Conservation (phyloP, 2,113 vertebrate species). For the Ovis aries region DNA sequence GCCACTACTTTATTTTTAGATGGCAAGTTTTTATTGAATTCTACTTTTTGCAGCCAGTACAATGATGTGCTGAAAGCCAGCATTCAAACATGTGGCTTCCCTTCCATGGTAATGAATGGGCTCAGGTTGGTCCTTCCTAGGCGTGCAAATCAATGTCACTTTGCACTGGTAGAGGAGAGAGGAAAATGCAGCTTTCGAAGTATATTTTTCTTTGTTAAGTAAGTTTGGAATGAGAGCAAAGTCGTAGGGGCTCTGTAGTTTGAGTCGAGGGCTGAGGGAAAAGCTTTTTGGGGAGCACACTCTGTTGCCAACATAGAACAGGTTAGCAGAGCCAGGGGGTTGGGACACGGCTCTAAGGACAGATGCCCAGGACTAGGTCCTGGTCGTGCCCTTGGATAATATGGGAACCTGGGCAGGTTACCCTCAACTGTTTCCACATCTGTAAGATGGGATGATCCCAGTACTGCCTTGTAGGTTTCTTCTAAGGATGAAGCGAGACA, state of each 20-base stretch:
- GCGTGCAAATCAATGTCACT: background rate
- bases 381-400: background rate
- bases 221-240: background rate
- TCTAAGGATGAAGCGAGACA: background rate
- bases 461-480: background rate
- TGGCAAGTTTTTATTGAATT: conserved; percentile 42
- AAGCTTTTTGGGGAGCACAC: background rate
- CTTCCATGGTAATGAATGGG: background rate
- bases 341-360: background rate
- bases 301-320: background rate
- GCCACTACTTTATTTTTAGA: conserved; percentile 70
- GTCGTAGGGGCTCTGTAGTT: background rate
- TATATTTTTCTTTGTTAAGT: conserved; percentile 4
- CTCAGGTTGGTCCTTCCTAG: background rate
- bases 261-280: background rate
- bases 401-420: background rate
- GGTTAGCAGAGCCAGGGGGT: background rate
- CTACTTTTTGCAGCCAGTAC: conserved; percentile 24
- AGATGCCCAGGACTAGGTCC: background rate
- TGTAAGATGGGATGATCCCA: background rate
- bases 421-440: background rate
- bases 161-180: background rate
- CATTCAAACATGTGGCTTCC: background rate
- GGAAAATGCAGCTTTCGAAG: background rate
- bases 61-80: background rate